Percentiles rank a stretch among this genome's conserved stretches.
phyloP scores from a whole-genome alignment of 2,797 vertebrate species.

The Helicolenus hilgendorfi region DNA sequence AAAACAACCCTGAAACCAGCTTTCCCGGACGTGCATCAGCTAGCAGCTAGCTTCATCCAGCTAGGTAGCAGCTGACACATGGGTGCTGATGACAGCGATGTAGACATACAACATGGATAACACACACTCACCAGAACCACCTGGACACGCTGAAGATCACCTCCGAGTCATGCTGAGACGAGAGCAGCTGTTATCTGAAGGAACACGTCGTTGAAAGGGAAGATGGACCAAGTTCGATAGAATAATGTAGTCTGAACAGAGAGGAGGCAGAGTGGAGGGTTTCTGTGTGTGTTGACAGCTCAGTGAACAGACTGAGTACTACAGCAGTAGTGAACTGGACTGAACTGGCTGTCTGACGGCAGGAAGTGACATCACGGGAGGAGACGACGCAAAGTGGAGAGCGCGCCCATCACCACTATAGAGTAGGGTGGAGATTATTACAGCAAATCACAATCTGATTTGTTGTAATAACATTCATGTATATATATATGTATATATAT shows the following conservation, averaged over 20 bases:
- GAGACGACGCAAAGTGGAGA: conserved; percentile 32
- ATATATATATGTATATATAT: too few species aligned
- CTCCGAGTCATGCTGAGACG: conserved; percentile 87
- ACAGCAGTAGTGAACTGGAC: conserved; percentile 80
- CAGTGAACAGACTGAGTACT: conserved; percentile 46
- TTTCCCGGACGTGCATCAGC: not conserved
- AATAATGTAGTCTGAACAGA: conserved; percentile 49
- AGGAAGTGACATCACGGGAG: conserved; percentile 83
- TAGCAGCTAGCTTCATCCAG: conserved; percentile 64
- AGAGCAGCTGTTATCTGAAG: conserved; percentile 74
- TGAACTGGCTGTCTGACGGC: conserved; percentile 82
- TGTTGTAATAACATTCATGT: too few species aligned
- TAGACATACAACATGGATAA: not conserved
- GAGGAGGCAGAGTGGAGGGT: not conserved
- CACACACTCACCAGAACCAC: conserved; percentile 90
- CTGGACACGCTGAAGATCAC: conserved; percentile 90
- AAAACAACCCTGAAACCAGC: not conserved
- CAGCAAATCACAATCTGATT: too few species aligned
- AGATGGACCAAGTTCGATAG: not conserved
- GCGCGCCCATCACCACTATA: not conserved
- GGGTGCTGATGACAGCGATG: conserved; percentile 73
- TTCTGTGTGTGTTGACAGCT: conserved; percentile 9
- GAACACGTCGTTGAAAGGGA: conserved; percentile 62
- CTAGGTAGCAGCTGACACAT: conserved; percentile 77
- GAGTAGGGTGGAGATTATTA: not conserved